Conservation (phyloP, 1,140 invertebrate species). For the Ceratitis capitata region DNA sequence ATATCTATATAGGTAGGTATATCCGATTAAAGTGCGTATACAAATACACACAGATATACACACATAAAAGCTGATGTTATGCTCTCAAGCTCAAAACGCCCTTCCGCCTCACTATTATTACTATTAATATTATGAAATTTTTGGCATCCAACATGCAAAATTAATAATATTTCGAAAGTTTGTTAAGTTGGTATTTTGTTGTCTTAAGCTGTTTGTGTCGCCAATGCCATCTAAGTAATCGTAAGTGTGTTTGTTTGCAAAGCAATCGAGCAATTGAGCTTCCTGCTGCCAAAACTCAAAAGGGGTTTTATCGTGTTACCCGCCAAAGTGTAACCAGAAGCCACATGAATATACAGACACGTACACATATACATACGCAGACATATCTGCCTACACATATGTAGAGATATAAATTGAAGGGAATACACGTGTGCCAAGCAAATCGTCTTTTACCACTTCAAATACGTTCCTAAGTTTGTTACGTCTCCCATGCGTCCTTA, state of each 20-base stretch:
- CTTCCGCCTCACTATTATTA: constrained; percentile 6
- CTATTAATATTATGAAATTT: constrained; percentile 33
- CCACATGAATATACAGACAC: not conserved
- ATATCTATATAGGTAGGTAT: not conserved
- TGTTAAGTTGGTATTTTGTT: not conserved
- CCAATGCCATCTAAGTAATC: too few relatives aligned
- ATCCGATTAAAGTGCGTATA: not conserved
- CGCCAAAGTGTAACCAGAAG: not conserved
- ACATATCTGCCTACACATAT: not conserved
- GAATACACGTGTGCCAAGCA: not conserved
- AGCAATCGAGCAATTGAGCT: not conserved
- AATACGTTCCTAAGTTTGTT: not conserved
- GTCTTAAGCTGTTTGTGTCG: not conserved
- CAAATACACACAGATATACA: not conserved
- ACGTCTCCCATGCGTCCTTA: not conserved
- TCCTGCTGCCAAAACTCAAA: not conserved
- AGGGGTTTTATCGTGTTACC: not conserved
- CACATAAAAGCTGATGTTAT: not conserved
- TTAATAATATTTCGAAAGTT: constrained; percentile 14
- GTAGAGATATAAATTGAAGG: not conserved
- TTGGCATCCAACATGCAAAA: constrained; percentile 31
- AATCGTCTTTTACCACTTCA: not conserved
- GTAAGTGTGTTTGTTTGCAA: not conserved
- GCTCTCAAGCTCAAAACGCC: too few relatives aligned
- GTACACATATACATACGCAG: not conserved